Evolutionary conservation across 2,113 vertebrate species (phyloP).

Genomic region (Urocynchramus pylzowi): DNA sequence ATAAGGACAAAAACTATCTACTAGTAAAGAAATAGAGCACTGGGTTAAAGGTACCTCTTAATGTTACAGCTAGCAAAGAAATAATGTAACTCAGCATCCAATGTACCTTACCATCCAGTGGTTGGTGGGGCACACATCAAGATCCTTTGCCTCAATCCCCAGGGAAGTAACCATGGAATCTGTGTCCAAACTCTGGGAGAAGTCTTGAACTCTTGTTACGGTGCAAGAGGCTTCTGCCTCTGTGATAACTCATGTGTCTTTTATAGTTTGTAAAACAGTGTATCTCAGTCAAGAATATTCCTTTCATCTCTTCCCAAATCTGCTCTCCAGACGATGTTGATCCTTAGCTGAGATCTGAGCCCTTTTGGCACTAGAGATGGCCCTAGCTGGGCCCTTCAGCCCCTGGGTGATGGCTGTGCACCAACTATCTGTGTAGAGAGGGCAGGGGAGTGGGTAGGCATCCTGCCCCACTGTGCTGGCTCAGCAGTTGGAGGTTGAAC

Average conservation of each 20-base stretch:
- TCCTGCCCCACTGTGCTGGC: background rate
- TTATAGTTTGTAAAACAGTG: no score
- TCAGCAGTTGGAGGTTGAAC: background rate
- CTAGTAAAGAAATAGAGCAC: accelerated
- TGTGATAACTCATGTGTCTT: background rate
- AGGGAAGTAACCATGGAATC: background rate
- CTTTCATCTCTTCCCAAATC: no score
- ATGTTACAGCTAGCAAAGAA: background rate
- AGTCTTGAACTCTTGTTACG: background rate
- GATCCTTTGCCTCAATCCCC: background rate
- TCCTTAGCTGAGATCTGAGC: no score
- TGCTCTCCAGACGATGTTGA: background rate
- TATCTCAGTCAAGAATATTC: background rate
- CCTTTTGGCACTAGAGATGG: background rate
- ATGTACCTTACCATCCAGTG: no score
- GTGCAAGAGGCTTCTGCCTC: background rate
- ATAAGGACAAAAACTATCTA: background rate
- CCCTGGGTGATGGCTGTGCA: no score
- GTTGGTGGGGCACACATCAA: background rate
- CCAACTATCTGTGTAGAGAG: accelerated
- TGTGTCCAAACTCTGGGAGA: background rate
- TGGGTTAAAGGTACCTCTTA: background rate
- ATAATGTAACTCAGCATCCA: background rate
- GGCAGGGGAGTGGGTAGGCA: accelerated
- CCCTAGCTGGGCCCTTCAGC: background rate